Percentiles rank a stretch among this genome's conserved stretches.
Evolutionary conservation across 2,113 vertebrate genomes (phyloP).

Genomic region (Cephalophus harveyi): DNA sequence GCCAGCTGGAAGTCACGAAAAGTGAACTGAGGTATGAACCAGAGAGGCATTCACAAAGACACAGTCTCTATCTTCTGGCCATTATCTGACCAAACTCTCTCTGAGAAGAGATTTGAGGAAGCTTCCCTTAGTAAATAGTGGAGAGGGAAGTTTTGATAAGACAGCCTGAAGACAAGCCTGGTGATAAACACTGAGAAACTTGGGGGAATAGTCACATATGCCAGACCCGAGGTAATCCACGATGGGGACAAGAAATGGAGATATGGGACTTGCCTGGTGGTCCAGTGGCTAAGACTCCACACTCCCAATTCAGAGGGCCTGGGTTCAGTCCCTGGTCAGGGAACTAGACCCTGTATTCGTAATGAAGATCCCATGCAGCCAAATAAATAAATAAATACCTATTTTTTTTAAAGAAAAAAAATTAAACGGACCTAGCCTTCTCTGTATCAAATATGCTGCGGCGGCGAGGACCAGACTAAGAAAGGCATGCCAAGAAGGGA

Average conservation of each 20-base stretch:
- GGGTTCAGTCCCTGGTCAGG: background rate
- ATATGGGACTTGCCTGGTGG: background rate
- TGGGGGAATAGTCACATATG: background rate
- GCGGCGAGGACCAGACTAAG: background rate
- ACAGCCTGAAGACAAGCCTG: background rate
- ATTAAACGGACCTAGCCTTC: background rate
- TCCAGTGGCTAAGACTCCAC: background rate
- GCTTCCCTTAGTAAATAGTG: background rate
- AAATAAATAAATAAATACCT: background rate
- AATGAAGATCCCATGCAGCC: background rate
- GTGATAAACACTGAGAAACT: background rate
- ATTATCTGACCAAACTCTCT: background rate
- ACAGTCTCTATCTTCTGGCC: background rate
- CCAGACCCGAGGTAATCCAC: background rate
- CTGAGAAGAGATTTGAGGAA: background rate
- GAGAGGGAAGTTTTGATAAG: background rate
- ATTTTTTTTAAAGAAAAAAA: background rate
- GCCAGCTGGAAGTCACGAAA: background rate
- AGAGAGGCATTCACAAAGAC: background rate
- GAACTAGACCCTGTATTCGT: background rate
- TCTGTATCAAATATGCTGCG: background rate
- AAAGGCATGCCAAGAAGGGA: background rate
- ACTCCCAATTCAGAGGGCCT: background rate
- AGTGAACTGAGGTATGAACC: background rate
- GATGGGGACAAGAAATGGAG: background rate